Percentiles rank a stretch among this genome's conserved stretches.
Conservation (phyloP, 2,113 vertebrate species). For the Dromaius novaehollandiae region DNA sequence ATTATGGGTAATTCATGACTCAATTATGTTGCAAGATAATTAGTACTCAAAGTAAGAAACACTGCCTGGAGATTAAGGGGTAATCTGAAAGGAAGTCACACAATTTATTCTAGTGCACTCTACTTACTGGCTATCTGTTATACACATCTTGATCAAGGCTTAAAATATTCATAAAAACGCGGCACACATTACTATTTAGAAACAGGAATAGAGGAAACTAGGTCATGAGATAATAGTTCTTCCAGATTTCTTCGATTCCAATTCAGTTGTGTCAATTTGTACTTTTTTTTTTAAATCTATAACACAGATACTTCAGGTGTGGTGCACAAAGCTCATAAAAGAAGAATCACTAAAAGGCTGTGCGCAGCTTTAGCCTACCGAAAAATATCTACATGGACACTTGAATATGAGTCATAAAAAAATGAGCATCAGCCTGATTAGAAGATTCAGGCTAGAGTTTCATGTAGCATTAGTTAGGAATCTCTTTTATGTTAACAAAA, state of each 20-base stretch:
- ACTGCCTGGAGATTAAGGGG: not conserved
- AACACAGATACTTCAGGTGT: not conserved
- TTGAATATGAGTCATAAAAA: not conserved
- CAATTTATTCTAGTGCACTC: not conserved
- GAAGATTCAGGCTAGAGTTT: not conserved
- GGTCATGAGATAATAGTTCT: not conserved
- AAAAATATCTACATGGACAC: not conserved
- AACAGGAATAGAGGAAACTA: not conserved
- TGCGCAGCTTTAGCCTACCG: not conserved
- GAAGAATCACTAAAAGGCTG: not conserved
- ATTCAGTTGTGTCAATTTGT: not conserved
- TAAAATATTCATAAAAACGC: not conserved
- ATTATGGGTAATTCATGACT: slow-evolving; percentile 30
- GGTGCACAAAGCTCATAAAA: not conserved
- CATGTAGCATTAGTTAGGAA: not conserved
- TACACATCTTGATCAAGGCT: not conserved
- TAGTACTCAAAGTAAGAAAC: slow-evolving; percentile 17
- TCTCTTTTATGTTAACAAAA: not conserved
- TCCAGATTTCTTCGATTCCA: not conserved
- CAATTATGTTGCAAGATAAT: slow-evolving; percentile 30
- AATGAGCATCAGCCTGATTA: not conserved
- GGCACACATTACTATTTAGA: not conserved
- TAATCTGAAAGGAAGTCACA: slow-evolving; percentile 6
- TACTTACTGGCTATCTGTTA: not conserved
- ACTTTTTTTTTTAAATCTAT: not conserved